A percentile compares a stretch with the other conserved stretches of the same genome.
Evolutionary conservation across 2,113 vertebrate species (phyloP).

Genomic region (Kryptolebias marmoratus): DNA sequence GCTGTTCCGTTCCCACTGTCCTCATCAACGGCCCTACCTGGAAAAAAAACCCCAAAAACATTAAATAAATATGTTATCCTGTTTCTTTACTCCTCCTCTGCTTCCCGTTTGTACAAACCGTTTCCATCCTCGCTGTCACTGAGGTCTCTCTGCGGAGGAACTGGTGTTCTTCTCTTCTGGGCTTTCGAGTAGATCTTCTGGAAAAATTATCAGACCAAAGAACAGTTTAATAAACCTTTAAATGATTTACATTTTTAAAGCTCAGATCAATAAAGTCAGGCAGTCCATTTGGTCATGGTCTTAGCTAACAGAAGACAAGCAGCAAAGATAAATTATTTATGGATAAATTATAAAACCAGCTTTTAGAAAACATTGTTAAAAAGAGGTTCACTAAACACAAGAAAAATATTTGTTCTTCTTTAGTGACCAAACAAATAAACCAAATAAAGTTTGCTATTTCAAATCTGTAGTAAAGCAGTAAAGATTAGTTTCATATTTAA

Average conservation of each 20-base stretch:
- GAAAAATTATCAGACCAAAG: constrained; percentile 10
- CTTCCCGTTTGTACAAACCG: constrained; percentile 11
- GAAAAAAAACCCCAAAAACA: not conserved
- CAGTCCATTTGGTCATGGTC: too few species aligned
- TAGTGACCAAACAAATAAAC: too few species aligned
- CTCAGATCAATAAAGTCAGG: not conserved
- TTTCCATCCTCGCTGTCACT: not conserved
- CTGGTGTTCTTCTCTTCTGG: constrained; percentile 19
- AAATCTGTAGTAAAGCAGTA: too few species aligned
- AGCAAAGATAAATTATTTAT: too few species aligned
- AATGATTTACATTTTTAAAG: not conserved
- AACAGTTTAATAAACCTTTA: not conserved
- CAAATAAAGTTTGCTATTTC: too few species aligned
- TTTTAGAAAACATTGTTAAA: too few species aligned
- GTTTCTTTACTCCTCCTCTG: not conserved
- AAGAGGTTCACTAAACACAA: too few species aligned
- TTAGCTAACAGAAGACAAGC: too few species aligned
- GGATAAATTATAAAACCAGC: too few species aligned
- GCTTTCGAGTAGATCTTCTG: constrained; percentile 53
- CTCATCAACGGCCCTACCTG: not conserved
- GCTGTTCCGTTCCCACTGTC: constrained; percentile 13
- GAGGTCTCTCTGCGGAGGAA: not conserved
- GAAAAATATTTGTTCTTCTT: too few species aligned
- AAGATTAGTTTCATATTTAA: too few species aligned
- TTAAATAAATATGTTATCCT: not conserved